phyloP scores from a whole-genome alignment of 2,797 vertebrate genomes.

The Manis crassicaudata region DNA sequence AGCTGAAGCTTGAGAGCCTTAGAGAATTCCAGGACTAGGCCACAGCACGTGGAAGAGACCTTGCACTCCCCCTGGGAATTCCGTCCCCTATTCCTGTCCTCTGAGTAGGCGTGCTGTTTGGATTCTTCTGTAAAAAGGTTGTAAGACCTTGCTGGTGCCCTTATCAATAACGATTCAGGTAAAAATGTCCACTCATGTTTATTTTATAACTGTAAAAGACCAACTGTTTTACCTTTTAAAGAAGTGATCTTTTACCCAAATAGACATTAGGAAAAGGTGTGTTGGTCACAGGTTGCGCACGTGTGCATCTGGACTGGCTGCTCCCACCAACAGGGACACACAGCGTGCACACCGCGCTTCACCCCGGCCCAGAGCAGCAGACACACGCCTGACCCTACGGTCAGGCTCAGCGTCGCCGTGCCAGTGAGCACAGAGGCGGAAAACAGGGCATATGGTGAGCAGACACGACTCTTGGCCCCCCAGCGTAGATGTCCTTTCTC shows the following conservation, averaged over 20 bases:
- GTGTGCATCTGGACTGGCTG: neutral
- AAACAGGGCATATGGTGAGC: neutral
- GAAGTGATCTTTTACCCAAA: neutral
- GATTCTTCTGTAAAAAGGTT: neutral
- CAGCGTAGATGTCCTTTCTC: neutral
- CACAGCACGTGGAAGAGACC: neutral
- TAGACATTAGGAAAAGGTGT: neutral
- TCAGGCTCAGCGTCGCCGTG: neutral
- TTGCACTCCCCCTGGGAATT: neutral
- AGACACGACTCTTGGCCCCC: neutral
- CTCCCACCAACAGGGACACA: neutral
- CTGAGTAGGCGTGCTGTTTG: neutral
- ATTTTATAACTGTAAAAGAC: neutral
- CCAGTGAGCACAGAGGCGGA: neutral
- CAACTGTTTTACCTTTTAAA: neutral
- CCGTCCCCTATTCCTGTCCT: too few species aligned
- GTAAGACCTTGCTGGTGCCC: neutral
- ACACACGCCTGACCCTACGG: accelerated
- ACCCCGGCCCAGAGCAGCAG: too few species aligned
- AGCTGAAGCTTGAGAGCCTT: neutral
- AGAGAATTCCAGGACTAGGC: neutral
- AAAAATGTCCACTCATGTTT: neutral
- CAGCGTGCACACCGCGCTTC: too few species aligned
- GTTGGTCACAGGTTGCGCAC: neutral
- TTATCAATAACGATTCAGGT: neutral